Evolutionary conservation across 2,888 invertebrate species (phyloP).

Genomic region (Myopa tessellatipennis): DNA sequence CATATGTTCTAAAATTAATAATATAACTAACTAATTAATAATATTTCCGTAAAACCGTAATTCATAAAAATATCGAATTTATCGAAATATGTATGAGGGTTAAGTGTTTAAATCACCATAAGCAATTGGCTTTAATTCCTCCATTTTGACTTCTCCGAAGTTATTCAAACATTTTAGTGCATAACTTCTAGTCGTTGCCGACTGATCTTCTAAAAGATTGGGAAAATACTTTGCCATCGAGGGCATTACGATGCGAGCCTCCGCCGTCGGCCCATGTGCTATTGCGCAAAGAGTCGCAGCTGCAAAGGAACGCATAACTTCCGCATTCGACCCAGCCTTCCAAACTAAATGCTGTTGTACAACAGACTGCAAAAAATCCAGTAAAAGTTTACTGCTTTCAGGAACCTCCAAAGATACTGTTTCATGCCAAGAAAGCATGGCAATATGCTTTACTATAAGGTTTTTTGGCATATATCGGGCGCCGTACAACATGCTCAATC

Average conservation of each 20-base stretch:
- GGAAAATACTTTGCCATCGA: constrained; percentile 56
- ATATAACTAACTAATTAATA: background rate
- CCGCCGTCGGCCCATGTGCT: constrained; percentile 59
- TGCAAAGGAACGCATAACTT: constrained; percentile 66
- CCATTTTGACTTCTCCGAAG: constrained; percentile 58
- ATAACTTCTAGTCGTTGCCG: constrained; percentile 62
- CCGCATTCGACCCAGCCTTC: constrained; percentile 64
- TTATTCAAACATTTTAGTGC: constrained; percentile 61
- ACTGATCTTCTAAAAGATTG: constrained; percentile 64
- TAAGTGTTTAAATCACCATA: constrained; percentile 51
- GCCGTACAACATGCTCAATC: too few relatives aligned
- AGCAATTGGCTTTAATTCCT: constrained; percentile 59
- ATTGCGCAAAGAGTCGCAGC: constrained; percentile 64
- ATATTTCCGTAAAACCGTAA: background rate
- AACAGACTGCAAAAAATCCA: constrained; percentile 54
- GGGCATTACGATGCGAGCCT: constrained; percentile 57
- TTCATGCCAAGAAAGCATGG: constrained; percentile 59
- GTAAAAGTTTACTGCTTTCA: constrained; percentile 55
- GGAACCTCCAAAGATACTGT: constrained; percentile 52
- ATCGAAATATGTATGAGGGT: background rate
- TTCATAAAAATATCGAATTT: too few relatives aligned
- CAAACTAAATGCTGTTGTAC: constrained; percentile 62
- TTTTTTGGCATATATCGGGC: too few relatives aligned
- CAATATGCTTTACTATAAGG: too few relatives aligned
- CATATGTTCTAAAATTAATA: too few relatives aligned